Evolutionary conservation across 2,888 invertebrate genomes (phyloP), one percentile per base, ranked within the genome.

Genomic region (Cheilosia pagana): DNA sequence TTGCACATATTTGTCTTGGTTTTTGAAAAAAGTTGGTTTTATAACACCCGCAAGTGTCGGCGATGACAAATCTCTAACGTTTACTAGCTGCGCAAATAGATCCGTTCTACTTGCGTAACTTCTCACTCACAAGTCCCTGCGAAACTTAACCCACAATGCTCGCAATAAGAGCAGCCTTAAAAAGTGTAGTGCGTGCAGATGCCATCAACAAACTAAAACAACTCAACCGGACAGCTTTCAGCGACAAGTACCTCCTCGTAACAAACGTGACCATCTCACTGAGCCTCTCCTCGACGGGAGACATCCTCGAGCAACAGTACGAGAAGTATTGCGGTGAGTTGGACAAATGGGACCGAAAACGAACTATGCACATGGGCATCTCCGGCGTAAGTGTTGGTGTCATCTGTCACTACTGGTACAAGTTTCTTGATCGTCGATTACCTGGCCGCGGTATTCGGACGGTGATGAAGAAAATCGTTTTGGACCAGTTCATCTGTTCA

Each of bases 361-460:
- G 98, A 79, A 96, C 96, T 0, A 90, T 91, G 19, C 95, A 97
- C 81, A 97, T 98, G 96, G 94, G 95, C 3, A 91, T 95, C 31
- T 95, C 96, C 8, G 98, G 98, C 2, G 92, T 95, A 57, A 94
- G 95, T 3, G 94, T 97, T 5, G 98, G 98, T 25, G 91, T 96
- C 8, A 92, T 97, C 31, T 96, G 96, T 89, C 98, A 98, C 90
- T 95, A 95, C 90, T 98, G 98, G 97, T 98, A 98, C 90, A 93
- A 94, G 75, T 93, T 94, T 86, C 92, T 98, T 75, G 98, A 98
- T 89, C 93, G 92, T 88, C 92, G 93, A 86, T 91, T 97, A 43
- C 95, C 96, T 1, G 97, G 96, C 1, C 93, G 94, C 88, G 93
- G 94, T 0, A 88, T 96, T 6, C 89, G 88, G 10, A 93, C 94